These are phyloP conservation scores for Lithophane leautieri DNA, from an alignment of 2,888 invertebrate genomes.

Conservation along the genomic window DNA sequence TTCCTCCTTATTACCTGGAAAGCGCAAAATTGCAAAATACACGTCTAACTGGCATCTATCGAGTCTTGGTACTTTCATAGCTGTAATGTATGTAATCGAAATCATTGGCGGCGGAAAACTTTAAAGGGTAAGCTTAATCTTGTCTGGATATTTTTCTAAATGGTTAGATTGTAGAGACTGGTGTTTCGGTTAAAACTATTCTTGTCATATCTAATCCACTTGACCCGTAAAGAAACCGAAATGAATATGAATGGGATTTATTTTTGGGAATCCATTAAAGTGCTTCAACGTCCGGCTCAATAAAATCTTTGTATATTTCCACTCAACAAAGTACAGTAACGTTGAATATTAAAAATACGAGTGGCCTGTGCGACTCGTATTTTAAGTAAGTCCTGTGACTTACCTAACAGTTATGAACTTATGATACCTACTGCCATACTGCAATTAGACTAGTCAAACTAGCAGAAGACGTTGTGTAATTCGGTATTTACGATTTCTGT, in stretches of 20 bases:
- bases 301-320: slow-evolving; percentile 60
- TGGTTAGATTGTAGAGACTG: slow-evolving; percentile 11
- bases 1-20: slow-evolving; percentile 74
- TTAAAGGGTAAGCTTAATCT: slow-evolving; percentile 42
- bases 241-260: slow-evolving; percentile 66
- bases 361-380: too few species aligned
- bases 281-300: slow-evolving; percentile 59
- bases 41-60: slow-evolving; percentile 71
- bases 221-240: slow-evolving; percentile 69
- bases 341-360: slow-evolving; percentile 51
- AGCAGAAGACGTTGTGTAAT: slow-evolving; percentile 52
- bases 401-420: slow-evolving; percentile 42
- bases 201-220: slow-evolving; percentile 65
- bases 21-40: slow-evolving; percentile 79
- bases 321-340: slow-evolving; percentile 69
- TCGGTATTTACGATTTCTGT: slow-evolving; percentile 44
- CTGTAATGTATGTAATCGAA: slow-evolving; percentile 63
- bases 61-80: slow-evolving; percentile 69
- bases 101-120: slow-evolving; percentile 56
- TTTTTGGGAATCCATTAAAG: slow-evolving; percentile 68
- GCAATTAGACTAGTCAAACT: slow-evolving; percentile 45
- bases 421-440: slow-evolving; percentile 13
- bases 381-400: too few species aligned
- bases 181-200: slow-evolving; percentile 34
- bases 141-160: slow-evolving; percentile 31